A percentile compares a stretch with the other conserved stretches of the same genome.
Evolutionary conservation across 2,888 invertebrate genomes (phyloP).

Genomic region (Patella pellucida): DNA sequence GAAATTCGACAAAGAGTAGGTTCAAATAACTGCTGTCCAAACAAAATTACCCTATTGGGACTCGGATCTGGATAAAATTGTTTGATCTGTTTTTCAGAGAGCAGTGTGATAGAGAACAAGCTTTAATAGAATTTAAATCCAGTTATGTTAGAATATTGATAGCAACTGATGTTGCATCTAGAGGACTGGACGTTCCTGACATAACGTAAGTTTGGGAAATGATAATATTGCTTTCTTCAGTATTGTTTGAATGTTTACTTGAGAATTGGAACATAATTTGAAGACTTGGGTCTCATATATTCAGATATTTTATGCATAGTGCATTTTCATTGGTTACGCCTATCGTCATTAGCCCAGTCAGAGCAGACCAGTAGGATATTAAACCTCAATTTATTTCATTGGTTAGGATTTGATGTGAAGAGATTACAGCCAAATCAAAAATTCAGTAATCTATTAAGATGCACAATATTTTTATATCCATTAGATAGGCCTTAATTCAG

Average conservation of each 20-base stretch:
- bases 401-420: too few species aligned
- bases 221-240: not conserved
- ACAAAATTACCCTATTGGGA: too few species aligned
- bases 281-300: too few species aligned
- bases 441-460: not conserved
- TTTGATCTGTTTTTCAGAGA: constrained; percentile 75
- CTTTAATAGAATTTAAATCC: constrained; percentile 85
- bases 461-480: too few species aligned
- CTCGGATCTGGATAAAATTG: not conserved
- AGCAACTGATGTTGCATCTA: constrained; percentile 94
- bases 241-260: not conserved
- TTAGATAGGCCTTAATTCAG: too few species aligned
- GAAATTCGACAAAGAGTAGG: too few species aligned
- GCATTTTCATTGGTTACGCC: too few species aligned
- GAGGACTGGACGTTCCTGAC: constrained; percentile 86
- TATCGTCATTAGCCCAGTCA: too few species aligned
- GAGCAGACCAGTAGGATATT: too few species aligned
- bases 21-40: too few species aligned
- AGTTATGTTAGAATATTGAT: constrained; percentile 87
- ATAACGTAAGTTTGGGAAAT: constrained; percentile 65
- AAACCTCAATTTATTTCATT: too few species aligned
- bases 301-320: too few species aligned
- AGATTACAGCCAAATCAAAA: not conserved
- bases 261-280: not conserved
- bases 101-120: constrained; percentile 77